These are phyloP conservation scores for Anneissia japonica DNA, from an alignment of 35 echinoderm and acorn worm species.

Conservation along the genomic window DNA sequence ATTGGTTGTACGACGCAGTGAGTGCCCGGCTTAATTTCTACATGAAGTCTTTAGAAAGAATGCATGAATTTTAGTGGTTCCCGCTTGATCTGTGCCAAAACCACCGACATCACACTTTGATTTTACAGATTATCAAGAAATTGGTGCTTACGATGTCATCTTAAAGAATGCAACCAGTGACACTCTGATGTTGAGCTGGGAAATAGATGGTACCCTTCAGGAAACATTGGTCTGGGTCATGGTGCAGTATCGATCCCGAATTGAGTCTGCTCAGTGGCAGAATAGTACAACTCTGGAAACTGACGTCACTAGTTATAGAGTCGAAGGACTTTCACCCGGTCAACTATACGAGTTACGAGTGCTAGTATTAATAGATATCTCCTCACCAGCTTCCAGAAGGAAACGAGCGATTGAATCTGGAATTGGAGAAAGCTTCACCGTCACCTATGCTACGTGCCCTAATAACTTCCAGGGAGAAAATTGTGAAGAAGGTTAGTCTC, in stretches of 20 bases:
- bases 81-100: too few relatives aligned
- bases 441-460: conserved; percentile 28
- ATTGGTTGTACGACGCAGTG: too few relatives aligned
- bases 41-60: too few relatives aligned
- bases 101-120: too few relatives aligned
- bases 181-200: conserved; percentile 42
- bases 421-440: conserved; percentile 42
- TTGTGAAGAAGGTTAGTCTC: conserved; percentile 40
- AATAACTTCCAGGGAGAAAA: conserved; percentile 38
- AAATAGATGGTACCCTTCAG: conserved; percentile 1
- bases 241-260: conserved; percentile 41
- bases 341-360: conserved; percentile 30
- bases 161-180: conserved; percentile 39
- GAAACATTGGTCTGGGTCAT: conserved; percentile 20
- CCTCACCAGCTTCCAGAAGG: neutral
- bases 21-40: too few relatives aligned
- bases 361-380: conserved; percentile 3
- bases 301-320: neutral
- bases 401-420: neutral
- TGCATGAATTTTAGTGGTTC: too few relatives aligned
- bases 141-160: conserved; percentile 58
- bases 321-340: conserved; percentile 7
- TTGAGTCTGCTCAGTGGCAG: conserved; percentile 15
- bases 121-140: conserved; percentile 40
- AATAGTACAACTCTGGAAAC: conserved; percentile 30